Conservation (phyloP, 2,888 invertebrate species). For the Desoria tigrina region DNA sequence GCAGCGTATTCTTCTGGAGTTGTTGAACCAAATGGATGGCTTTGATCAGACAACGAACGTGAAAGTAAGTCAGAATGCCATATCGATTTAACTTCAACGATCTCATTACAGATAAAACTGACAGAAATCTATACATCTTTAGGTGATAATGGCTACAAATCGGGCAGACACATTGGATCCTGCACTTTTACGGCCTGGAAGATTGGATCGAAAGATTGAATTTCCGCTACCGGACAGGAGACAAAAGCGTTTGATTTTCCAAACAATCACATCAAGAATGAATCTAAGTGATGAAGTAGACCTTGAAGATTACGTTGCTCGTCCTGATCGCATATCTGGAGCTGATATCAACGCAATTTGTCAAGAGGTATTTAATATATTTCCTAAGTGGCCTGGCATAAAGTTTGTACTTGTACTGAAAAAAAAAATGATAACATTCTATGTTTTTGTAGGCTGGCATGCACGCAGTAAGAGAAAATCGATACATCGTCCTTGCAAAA, state of each 20-base stretch:
- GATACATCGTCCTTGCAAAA: too few species aligned
- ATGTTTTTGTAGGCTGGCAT: conserved; percentile 87
- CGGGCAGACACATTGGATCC: conserved; percentile 98
- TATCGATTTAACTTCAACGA: neutral
- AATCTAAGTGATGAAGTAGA: conserved; percentile 98
- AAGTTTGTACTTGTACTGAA: conserved; percentile 1
- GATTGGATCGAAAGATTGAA: conserved; percentile 97
- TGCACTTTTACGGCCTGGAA: conserved; percentile 90
- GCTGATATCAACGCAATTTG: conserved; percentile 99
- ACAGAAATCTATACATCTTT: too few species aligned
- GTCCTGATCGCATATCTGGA: conserved; percentile 97
- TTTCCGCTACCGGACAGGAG: conserved; percentile 92
- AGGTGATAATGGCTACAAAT: conserved; percentile 91
- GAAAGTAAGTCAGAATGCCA: conserved; percentile 78
- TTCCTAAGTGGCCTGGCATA: too few species aligned
- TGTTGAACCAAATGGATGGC: conserved; percentile 99
- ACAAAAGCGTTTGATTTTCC: conserved; percentile 92
- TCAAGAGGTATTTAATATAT: conserved; percentile 70
- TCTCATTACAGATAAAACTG: too few species aligned
- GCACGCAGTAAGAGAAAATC: conserved; percentile 99
- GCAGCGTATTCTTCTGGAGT: conserved; percentile 92
- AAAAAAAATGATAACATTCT: neutral
- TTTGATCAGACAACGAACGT: conserved; percentile 99
- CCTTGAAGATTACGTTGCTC: conserved; percentile 96
- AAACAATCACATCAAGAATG: conserved; percentile 96